Conservation (phyloP, 30 jellyfish, hydroid and myxozoan species). For the Pseudorhiza aurosa region DNA sequence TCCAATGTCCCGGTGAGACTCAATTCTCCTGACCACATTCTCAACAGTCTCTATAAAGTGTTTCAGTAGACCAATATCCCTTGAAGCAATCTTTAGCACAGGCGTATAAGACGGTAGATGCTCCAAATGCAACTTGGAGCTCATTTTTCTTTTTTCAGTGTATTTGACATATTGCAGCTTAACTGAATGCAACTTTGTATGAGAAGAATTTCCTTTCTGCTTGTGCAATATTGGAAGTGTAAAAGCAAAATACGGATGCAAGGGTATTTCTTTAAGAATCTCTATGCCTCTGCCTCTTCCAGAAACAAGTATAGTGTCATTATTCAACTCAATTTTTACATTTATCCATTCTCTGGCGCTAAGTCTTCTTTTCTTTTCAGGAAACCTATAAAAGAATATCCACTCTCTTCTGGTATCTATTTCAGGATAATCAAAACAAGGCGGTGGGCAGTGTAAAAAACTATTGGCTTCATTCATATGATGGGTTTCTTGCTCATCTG, state of each 20-base stretch:
- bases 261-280: conserved; percentile 70
- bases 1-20: conserved; percentile 79
- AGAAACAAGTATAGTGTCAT: conserved; percentile 46
- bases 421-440: conserved; percentile 69
- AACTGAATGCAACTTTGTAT: conserved; percentile 70
- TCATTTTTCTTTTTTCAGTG: conserved; percentile 66
- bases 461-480: neutral
- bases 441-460: neutral
- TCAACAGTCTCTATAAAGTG: conserved; percentile 76
- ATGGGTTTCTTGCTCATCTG: neutral
- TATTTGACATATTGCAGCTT: conserved; percentile 88
- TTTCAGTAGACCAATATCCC: conserved; percentile 44
- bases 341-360: conserved; percentile 75
- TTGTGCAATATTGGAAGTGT: conserved; percentile 68
- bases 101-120: conserved; percentile 88
- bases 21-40: conserved; percentile 72
- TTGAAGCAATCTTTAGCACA: conserved; percentile 71
- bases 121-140: conserved; percentile 53
- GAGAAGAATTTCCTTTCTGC: conserved; percentile 51
- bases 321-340: conserved; percentile 59
- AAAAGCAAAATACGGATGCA: conserved; percentile 84
- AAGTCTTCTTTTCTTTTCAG: conserved; percentile 53
- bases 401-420: conserved; percentile 31
- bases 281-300: conserved; percentile 50
- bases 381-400: conserved; percentile 80